These are phyloP conservation scores for Cheilosia pagana DNA, from an alignment of 2,888 invertebrate genomes.

Conservation along the genomic window DNA sequence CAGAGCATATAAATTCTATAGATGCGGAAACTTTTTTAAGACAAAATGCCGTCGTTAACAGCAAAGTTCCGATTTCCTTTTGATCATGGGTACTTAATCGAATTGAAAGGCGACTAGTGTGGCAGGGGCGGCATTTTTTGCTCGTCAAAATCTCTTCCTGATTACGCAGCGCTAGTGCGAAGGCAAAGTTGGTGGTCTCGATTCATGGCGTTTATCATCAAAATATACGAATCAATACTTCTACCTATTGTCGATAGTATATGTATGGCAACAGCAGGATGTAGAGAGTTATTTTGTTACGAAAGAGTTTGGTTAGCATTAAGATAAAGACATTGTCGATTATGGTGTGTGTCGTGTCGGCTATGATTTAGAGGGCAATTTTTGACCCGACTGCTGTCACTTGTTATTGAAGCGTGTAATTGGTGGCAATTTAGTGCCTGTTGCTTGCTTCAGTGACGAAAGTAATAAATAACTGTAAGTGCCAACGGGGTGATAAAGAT, in stretches of 20 bases:
- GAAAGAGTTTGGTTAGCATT: slow-evolving; percentile 41
- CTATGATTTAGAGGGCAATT: slow-evolving; percentile 49
- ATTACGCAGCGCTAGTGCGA: slow-evolving; percentile 24
- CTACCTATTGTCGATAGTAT: neutral
- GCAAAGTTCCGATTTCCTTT: slow-evolving; percentile 44
- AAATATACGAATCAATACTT: slow-evolving; percentile 51
- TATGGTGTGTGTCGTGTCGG: slow-evolving; percentile 31
- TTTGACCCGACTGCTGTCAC: slow-evolving; percentile 39
- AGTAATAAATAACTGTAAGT: slow-evolving; percentile 50
- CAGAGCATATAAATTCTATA: slow-evolving; percentile 37
- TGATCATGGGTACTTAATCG: slow-evolving; percentile 36
- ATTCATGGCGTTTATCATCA: slow-evolving; percentile 29
- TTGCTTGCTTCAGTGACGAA: slow-evolving; percentile 39
- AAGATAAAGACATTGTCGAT: slow-evolving; percentile 29
- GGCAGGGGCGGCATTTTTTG: slow-evolving; percentile 1
- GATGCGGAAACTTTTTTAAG: slow-evolving; percentile 32
- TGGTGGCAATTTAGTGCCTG: slow-evolving; percentile 49
- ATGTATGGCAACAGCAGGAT: slow-evolving; percentile 12
- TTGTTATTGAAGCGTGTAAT: slow-evolving; percentile 49
- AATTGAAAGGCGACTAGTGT: slow-evolving; percentile 27
- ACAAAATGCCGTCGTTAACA: slow-evolving; percentile 44
- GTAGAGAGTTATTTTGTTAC: neutral
- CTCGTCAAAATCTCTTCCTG: slow-evolving; percentile 25
- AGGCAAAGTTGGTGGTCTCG: slow-evolving; percentile 7
- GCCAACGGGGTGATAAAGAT: slow-evolving; percentile 13